Evolutionary conservation across 1,140 invertebrate genomes (phyloP).

Genomic region (Melipona quadrifasciata): DNA sequence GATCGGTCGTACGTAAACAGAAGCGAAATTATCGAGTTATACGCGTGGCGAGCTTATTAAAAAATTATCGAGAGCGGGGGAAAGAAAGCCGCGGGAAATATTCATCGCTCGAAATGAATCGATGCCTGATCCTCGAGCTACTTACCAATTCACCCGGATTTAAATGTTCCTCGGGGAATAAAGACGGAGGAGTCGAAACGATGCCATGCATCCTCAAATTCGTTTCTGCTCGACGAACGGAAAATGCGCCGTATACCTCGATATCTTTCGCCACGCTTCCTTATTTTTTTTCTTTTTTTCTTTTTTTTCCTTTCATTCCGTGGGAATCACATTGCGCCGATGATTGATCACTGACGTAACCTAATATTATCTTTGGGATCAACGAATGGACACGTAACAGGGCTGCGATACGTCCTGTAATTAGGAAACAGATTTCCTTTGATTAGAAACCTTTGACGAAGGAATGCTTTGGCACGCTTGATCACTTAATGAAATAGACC

Average conservation of each 20-base stretch:
- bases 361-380: background rate
- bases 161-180: background rate
- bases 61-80: background rate
- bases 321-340: background rate
- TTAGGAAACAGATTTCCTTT: background rate
- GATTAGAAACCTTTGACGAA: slow-evolving; percentile 10
- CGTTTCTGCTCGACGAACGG: background rate
- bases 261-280: background rate
- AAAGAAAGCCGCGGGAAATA: background rate
- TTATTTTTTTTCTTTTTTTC: too few relatives aligned
- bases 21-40: background rate
- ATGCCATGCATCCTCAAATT: background rate
- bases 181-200: background rate
- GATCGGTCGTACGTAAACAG: too few relatives aligned
- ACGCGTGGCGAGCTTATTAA: background rate
- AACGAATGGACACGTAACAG: background rate
- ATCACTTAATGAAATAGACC: slow-evolving; percentile 5
- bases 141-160: background rate
- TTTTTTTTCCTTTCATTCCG: background rate
- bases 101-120: background rate
- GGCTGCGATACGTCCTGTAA: background rate
- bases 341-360: background rate
- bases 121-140: background rate
- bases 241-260: background rate
- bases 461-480: background rate